These are phyloP conservation scores for Erannis defoliaria DNA, from an alignment of 2,888 invertebrate species.

Conservation along the genomic window DNA sequence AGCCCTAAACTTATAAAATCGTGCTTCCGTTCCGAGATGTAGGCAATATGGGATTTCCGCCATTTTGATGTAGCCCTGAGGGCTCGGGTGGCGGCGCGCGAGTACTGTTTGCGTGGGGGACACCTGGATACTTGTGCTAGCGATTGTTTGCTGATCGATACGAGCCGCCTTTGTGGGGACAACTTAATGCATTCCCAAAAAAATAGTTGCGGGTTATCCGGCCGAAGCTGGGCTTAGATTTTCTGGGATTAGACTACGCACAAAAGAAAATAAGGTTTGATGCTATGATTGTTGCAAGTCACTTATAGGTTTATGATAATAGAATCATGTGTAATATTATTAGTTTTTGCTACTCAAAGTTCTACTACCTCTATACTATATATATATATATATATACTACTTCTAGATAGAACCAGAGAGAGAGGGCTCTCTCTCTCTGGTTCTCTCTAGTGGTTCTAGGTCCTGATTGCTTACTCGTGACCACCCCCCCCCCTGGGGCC, in stretches of 20 bases:
- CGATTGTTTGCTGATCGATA: conserved; percentile 77
- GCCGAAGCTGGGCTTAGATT: conserved; percentile 4
- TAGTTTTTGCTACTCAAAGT: too few species aligned
- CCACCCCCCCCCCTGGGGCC: too few species aligned
- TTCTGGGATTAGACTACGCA: conserved; percentile 5
- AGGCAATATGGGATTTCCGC: conserved; percentile 85
- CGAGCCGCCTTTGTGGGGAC: conserved; percentile 52
- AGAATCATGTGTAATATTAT: neutral
- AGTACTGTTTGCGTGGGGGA: conserved; percentile 77
- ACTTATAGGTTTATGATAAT: neutral
- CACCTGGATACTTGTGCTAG: conserved; percentile 75
- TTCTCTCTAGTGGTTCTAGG: too few species aligned
- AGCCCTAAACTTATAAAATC: conserved; percentile 87
- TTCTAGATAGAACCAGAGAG: too few species aligned
- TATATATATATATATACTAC: too few species aligned
- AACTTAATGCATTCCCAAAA: conserved; percentile 27
- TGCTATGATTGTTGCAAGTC: neutral
- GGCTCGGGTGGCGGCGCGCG: conserved; percentile 56
- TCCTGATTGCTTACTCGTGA: too few species aligned
- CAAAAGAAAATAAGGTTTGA: neutral
- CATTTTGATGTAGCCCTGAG: conserved; percentile 75
- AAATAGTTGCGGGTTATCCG: conserved; percentile 7
- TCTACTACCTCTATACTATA: too few species aligned
- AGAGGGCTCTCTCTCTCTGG: too few species aligned
- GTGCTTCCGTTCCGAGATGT: conserved; percentile 79